phyloP scores from a whole-genome alignment of 2,797 vertebrate genomes.

The Coccyzus lansbergi region DNA sequence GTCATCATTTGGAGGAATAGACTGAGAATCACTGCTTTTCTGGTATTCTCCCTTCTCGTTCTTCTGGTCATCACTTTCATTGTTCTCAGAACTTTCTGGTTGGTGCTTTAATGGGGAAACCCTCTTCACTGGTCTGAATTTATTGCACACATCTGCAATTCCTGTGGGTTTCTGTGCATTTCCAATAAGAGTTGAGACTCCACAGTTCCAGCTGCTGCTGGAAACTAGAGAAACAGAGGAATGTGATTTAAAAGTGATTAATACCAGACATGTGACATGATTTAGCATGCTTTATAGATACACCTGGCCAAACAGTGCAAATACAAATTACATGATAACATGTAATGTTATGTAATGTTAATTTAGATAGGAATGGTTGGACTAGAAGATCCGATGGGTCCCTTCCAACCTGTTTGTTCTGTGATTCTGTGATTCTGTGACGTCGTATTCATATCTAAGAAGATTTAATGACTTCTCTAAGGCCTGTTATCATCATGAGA shows the following conservation, averaged over 20 bases:
- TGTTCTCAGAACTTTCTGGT: constrained; percentile 88
- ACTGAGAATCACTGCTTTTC: constrained; percentile 78
- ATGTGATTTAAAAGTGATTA: background rate
- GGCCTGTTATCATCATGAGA: background rate
- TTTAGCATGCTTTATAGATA: background rate
- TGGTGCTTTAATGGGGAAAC: constrained; percentile 97
- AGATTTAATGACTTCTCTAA: background rate
- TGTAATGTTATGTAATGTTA: no score
- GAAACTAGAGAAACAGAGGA: constrained; percentile 81
- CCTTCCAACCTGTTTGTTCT: no score
- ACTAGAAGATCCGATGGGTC: no score
- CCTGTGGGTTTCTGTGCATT: constrained; percentile 90
- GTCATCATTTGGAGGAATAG: constrained; percentile 63
- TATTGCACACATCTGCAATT: constrained; percentile 92
- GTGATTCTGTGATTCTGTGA: no score
- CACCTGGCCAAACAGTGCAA: background rate
- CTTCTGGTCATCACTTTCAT: constrained; percentile 84
- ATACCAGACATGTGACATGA: background rate
- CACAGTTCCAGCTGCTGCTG: constrained; percentile 89
- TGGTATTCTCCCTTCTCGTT: constrained; percentile 79
- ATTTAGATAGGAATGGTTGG: no score
- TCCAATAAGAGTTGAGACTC: constrained; percentile 82
- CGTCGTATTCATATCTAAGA: background rate
- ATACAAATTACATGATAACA: background rate
- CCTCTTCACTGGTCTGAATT: constrained; percentile 94